Conservation (phyloP, 2,113 vertebrate species). For the Condylura cristata region DNA sequence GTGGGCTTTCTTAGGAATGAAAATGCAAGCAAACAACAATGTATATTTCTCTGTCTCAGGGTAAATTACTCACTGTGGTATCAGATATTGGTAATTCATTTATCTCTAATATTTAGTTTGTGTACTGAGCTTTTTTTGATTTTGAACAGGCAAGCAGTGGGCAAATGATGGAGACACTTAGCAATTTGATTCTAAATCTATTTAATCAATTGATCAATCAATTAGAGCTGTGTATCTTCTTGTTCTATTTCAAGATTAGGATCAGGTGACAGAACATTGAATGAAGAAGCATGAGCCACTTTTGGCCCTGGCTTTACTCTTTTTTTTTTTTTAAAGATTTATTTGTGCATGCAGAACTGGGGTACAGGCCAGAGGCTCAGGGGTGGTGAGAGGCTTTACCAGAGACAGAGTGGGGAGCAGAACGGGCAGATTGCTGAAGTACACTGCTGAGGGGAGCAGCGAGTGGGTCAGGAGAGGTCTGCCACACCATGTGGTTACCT, state of each 20-base stretch:
- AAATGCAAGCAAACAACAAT: background rate
- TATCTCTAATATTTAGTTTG: background rate
- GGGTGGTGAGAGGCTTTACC: no score
- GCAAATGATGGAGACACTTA: background rate
- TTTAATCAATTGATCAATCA: background rate
- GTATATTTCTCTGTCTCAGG: background rate
- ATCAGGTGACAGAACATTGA: background rate
- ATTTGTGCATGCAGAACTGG: no score
- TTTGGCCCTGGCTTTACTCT: background rate
- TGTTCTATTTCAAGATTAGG: background rate
- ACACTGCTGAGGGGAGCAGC: no score
- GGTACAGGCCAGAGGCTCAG: no score
- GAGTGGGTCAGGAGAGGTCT: no score
- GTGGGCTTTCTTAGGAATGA: background rate
- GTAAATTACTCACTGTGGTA: background rate
- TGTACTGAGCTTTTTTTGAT: background rate
- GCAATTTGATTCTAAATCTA: background rate
- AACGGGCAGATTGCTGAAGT: no score
- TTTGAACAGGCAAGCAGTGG: background rate
- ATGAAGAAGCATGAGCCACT: background rate
- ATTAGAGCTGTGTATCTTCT: background rate
- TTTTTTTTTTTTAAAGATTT: no score
- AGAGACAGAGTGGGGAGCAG: no score
- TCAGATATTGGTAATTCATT: background rate
- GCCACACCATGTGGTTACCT: no score